Base-by-base conservation (phyloP, 2,113 vertebrate genomes). In the Channa argus region DNA sequence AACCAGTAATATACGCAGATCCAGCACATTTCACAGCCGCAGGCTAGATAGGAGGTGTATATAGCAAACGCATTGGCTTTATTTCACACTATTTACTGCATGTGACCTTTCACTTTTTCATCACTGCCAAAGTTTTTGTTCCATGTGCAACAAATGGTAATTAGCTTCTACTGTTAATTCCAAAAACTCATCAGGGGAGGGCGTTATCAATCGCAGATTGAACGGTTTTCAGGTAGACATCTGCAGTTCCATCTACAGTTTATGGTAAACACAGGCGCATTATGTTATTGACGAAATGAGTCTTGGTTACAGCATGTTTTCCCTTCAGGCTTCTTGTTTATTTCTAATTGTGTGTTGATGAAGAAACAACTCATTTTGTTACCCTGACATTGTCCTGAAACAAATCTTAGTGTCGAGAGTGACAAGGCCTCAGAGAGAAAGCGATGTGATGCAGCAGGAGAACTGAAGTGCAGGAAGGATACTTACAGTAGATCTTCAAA, bases 1-100 rank as follows among this genome's bases (percentile, higher is more conserved):
- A 82, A 65, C 13, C 5, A 15, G 76, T 80, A 72, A 81, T 81
- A 56, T 24, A 61, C 63, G 83, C 60, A 59, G 67, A 85, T 84
- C 80, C 69, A 82, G 77, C 78, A 66, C 61, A 81, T 87, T 89
- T 87, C 76, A 77, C 77, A 70, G 85, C 77, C 46, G 7, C 63
- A 52, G 64, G 61, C 59, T 5, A 63, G 63, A 69, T 61, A 52
- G 63, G 41, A 70, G 51, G n/a, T 37, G 49, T 63, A 77, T 68
- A 71, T 77, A 69, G 45, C 38, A 46, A 85, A 85, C 81, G 54
- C 66, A 63, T 55, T 2, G 59, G 10, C 10, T 66, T 70, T 67
- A 71, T 71, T 69, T 39, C 24, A 5, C 67, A 14, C 69, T 46
- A 50, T 72, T 79, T 68, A 63, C 41, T 50, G 59, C 59, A 61